Conservation (phyloP, 2,888 invertebrate genomes). For the Nesidiocoris tenuis region DNA sequence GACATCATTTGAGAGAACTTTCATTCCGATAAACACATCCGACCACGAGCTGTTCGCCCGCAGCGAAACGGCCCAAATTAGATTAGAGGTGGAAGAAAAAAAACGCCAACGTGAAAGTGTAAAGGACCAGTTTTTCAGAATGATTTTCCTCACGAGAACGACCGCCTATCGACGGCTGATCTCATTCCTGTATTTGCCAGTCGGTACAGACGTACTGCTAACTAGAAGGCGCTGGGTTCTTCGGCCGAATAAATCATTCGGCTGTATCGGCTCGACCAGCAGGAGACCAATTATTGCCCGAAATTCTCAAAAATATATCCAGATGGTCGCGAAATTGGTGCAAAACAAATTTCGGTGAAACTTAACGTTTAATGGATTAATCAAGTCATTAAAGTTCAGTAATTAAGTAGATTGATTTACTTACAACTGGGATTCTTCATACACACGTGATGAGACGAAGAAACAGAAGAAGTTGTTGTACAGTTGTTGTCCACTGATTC, state of each 20-base stretch:
- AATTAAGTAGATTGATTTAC: no score
- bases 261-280: not conserved
- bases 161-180: not conserved
- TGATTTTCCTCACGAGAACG: not conserved
- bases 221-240: not conserved
- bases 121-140: not conserved
- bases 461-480: no score
- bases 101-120: not conserved
- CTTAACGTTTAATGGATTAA: no score
- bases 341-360: no score
- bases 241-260: not conserved
- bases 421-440: no score
- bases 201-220: not conserved
- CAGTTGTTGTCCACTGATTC: no score
- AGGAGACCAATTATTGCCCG: no score
- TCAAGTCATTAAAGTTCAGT: no score
- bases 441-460: no score
- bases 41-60: not conserved
- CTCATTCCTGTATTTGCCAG: not conserved
- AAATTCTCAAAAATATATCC: no score
- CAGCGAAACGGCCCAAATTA: not conserved
- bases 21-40: not conserved
- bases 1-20: not conserved
- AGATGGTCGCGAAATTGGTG: no score
- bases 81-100: not conserved